phyloP scores from a whole-genome alignment of 1,140 invertebrate species.

The Varroa destructor region DNA sequence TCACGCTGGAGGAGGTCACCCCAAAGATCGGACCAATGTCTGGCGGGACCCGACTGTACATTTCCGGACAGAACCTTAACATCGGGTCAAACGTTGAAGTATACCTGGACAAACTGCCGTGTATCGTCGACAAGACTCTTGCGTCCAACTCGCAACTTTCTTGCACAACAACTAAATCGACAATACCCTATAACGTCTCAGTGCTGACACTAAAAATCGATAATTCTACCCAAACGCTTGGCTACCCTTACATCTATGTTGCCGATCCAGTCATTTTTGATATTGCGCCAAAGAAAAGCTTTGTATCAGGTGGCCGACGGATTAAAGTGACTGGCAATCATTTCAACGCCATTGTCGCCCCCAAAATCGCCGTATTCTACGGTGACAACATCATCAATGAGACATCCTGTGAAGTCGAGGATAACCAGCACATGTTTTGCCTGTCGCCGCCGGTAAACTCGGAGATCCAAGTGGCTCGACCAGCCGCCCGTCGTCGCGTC shows the following conservation, averaged over 20 bases:
- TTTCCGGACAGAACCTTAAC: conserved; percentile 78
- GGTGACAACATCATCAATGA: conserved; percentile 46
- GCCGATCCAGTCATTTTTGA: conserved; percentile 66
- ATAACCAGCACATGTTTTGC: conserved; percentile 82
- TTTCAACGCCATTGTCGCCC: conserved; percentile 75
- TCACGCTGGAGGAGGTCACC: conserved; percentile 61
- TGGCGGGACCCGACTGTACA: conserved; percentile 79
- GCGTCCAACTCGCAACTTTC: conserved; percentile 73
- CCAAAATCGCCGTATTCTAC: conserved; percentile 67
- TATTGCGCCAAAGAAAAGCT: conserved; percentile 40
- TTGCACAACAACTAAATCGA: conserved; percentile 63
- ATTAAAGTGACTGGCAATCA: conserved; percentile 83
- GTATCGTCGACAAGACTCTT: conserved; percentile 55
- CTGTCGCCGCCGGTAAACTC: conserved; percentile 68
- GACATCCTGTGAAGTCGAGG: conserved; percentile 60
- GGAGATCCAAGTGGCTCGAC: conserved; percentile 36
- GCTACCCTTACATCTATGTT: conserved; percentile 68
- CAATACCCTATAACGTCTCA: conserved; percentile 38
- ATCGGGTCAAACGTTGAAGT: conserved; percentile 78
- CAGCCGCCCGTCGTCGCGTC: conserved; percentile 28
- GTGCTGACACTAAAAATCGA: conserved; percentile 65
- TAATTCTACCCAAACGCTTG: conserved; percentile 58
- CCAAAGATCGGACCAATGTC: conserved; percentile 77
- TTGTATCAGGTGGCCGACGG: conserved; percentile 61
- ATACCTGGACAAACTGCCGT: conserved; percentile 72